Percentiles rank a stretch among this genome's conserved stretches.
Evolutionary conservation across 2,113 vertebrate species (phyloP).

Genomic region (Dromaius novaehollandiae): DNA sequence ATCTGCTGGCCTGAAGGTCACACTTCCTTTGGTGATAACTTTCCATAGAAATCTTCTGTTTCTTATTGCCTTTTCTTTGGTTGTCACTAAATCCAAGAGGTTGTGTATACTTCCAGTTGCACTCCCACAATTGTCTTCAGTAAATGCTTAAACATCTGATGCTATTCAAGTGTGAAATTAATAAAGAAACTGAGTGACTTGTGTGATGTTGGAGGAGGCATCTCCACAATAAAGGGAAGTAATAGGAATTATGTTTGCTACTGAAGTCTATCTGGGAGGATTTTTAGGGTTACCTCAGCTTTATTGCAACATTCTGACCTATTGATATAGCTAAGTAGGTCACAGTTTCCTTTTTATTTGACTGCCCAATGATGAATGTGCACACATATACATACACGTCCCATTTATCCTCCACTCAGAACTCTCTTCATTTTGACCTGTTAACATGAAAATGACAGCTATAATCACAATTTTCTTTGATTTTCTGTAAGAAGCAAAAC

Average conservation of each 20-base stretch:
- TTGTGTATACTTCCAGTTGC: neutral
- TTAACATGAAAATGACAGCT: neutral
- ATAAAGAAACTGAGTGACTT: neutral
- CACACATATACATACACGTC: neutral
- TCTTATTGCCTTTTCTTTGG: neutral
- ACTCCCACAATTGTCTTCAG: neutral
- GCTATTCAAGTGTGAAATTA: slow-evolving; percentile 45
- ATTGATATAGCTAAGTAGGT: neutral
- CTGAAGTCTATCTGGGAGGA: neutral
- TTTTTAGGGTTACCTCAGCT: slow-evolving; percentile 4
- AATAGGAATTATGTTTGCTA: slow-evolving; percentile 3
- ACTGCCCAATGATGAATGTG: neutral
- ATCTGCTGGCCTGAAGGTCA: neutral
- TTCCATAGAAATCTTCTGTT: neutral
- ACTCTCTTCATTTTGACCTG: neutral
- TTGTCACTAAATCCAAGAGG: neutral
- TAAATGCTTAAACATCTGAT: neutral
- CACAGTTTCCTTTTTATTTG: neutral
- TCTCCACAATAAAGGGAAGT: neutral
- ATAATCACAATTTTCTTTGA: neutral
- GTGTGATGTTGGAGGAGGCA: neutral
- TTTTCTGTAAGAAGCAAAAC: neutral
- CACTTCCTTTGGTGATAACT: neutral
- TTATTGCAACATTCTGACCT: neutral
- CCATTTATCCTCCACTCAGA: neutral